phyloP scores from a whole-genome alignment of 2,888 invertebrate species.

The Athripsodes cinereus region DNA sequence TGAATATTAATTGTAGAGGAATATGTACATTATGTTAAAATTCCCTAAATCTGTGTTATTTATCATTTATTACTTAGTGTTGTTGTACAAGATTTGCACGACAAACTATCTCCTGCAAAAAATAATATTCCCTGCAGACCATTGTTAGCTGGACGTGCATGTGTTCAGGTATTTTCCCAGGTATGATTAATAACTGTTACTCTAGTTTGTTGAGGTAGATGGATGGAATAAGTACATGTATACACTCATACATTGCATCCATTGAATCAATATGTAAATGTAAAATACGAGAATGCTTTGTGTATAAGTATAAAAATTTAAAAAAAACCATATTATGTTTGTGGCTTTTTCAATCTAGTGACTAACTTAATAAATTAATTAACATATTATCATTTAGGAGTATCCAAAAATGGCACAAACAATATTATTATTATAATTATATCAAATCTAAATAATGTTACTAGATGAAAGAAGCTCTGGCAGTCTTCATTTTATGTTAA shows the following conservation, averaged over 20 bases:
- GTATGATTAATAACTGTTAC: no score
- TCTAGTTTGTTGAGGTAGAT: slow-evolving; percentile 27
- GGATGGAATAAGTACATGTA: slow-evolving; percentile 21
- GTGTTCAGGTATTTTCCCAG: no score
- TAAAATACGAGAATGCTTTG: slow-evolving; percentile 9
- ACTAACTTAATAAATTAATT: slow-evolving; percentile 16
- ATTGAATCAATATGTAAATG: background rate
- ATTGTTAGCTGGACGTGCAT: no score
- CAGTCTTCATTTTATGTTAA: slow-evolving; percentile 25
- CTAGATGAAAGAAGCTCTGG: slow-evolving; percentile 25
- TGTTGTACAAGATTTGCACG: no score
- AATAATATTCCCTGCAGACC: no score
- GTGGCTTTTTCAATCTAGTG: no score
- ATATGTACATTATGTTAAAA: background rate
- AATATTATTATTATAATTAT: slow-evolving; percentile 14
- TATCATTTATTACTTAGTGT: no score
- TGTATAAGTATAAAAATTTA: slow-evolving; percentile 9
- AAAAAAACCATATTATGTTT: no score
- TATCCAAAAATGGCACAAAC: slow-evolving; percentile 27
- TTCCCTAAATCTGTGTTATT: background rate
- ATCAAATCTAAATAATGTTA: slow-evolving; percentile 23
- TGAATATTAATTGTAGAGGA: slow-evolving; percentile 15
- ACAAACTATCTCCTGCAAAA: no score
- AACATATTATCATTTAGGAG: slow-evolving; percentile 10
- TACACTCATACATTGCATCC: no score